phyloP scores from a whole-genome alignment of 2,113 vertebrate genomes.

The Xiphophorus couchianus region DNA sequence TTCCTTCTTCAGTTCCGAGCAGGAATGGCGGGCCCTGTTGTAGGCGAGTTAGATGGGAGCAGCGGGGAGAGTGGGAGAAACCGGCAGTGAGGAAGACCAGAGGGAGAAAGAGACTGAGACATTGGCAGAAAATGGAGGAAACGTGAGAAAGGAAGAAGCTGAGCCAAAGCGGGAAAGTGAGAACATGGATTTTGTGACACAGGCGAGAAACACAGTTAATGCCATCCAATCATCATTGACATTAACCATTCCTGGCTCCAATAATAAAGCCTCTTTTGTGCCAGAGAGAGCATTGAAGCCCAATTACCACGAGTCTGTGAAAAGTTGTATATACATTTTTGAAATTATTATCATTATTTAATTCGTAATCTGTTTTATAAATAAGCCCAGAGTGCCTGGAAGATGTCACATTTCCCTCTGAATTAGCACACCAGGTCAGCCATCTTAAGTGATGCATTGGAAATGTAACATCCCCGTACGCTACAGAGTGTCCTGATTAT shows the following conservation, averaged over 20 bases:
- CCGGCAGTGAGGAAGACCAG: slow-evolving; percentile 21
- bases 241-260: slow-evolving; percentile 61
- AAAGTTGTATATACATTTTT: slow-evolving; percentile 15
- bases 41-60: slow-evolving; percentile 4
- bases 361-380: slow-evolving; percentile 31
- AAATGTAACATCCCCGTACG: slow-evolving; percentile 75
- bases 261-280: slow-evolving; percentile 59
- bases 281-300: slow-evolving; percentile 32
- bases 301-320: slow-evolving; percentile 44
- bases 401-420: slow-evolving; percentile 54
- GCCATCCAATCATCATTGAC: slow-evolving; percentile 71
- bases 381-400: slow-evolving; percentile 57
- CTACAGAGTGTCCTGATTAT: slow-evolving; percentile 75
- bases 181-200: slow-evolving; percentile 33
- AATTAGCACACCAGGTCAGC: slow-evolving; percentile 68
- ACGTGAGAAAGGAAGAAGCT: slow-evolving; percentile 29
- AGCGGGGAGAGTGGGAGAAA: slow-evolving; percentile 1
- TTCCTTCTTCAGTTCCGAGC: slow-evolving; percentile 59
- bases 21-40: slow-evolving; percentile 48
- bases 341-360: background rate
- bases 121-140: slow-evolving; percentile 41
- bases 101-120: slow-evolving; percentile 29
- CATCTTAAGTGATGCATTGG: slow-evolving; percentile 76
- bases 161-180: slow-evolving; percentile 32
- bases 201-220: slow-evolving; percentile 48